Evolutionary conservation across 2,888 invertebrate species (phyloP).

Genomic region (Conchocele bisecta): DNA sequence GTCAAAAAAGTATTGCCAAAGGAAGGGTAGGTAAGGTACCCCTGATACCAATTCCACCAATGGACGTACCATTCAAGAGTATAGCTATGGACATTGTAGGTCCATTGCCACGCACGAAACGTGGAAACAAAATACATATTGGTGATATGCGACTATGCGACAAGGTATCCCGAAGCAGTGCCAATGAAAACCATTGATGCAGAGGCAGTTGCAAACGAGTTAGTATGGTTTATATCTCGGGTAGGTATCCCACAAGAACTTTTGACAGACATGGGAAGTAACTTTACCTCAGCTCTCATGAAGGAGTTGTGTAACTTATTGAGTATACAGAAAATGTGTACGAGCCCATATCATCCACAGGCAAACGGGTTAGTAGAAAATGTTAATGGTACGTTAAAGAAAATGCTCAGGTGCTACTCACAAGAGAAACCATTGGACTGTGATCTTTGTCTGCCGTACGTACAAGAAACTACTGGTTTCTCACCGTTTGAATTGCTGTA

Average conservation of each 20-base stretch:
- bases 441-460: background rate
- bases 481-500: conserved; percentile 1
- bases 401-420: conserved; percentile 5
- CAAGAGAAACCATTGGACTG: background rate
- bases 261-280: background rate
- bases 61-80: conserved; percentile 1
- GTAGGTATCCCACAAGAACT: background rate
- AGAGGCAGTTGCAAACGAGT: background rate
- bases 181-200: background rate
- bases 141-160: conserved; percentile 5
- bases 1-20: conserved; percentile 1
- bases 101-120: background rate
- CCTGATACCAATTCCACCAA: conserved; percentile 3
- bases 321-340: background rate
- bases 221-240: background rate
- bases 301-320: background rate
- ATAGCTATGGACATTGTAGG: conserved; percentile 7
- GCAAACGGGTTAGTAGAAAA: conserved; percentile 8
- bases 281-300: background rate
- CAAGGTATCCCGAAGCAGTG: conserved; percentile 3
- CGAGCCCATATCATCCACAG: background rate
- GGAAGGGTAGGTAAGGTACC: conserved; percentile 1
- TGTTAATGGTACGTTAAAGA: background rate
- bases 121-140: conserved; percentile 5
- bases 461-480: conserved; percentile 3